Evolutionary conservation across 2,797 vertebrate genomes (phyloP), one percentile per base, ranked within the genome.

Genomic region (Zenarchopterus dispar): DNA sequence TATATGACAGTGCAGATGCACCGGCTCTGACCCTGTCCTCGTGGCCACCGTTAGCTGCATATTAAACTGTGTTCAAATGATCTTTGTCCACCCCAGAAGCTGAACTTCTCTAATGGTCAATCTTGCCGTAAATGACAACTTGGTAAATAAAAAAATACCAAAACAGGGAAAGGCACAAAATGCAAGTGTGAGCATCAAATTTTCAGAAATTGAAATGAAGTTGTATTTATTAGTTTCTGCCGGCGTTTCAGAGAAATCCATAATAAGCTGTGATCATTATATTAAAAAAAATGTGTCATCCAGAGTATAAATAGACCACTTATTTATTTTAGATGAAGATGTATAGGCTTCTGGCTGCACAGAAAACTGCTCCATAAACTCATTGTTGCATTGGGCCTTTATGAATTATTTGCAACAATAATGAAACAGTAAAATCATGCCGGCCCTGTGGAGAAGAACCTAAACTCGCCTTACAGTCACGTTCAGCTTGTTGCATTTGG

Each of bases 51-150:
- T 59, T 61, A 51, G 55, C 41, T 50, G 64, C 47, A 42, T 57
- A 59, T 48, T 69, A 22, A 72, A 36, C 24, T n/a, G 31, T 39
- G 56, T 33, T 13, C 56, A 49, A 77, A 39, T 45, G 23, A 77
- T 67, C 39, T 2, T 19, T 26, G 42, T 51, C 56, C 44, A 65
- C 81, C 56, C 51, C 42, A 22, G 22, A 36, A 23, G 6, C n/a
- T 42, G 44, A 26, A 60, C 24, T 49, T 42, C 45, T 51, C 23
- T 48, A 57, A 73, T 44, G 49, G 54, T 45, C 22, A 36, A 65
- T 39, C 57, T 24, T 54, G 9, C 16, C 11, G 43, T 26, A 58
- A 49, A 73, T 68, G 26, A 77, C n/a, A 42, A 58, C 68, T 17
- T 0, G 18, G 43, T 28, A 28, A 28, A 28, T 28, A 28, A 39